Base-by-base conservation (phyloP, 2,113 vertebrate genomes). In the Pardalotus punctatus region DNA sequence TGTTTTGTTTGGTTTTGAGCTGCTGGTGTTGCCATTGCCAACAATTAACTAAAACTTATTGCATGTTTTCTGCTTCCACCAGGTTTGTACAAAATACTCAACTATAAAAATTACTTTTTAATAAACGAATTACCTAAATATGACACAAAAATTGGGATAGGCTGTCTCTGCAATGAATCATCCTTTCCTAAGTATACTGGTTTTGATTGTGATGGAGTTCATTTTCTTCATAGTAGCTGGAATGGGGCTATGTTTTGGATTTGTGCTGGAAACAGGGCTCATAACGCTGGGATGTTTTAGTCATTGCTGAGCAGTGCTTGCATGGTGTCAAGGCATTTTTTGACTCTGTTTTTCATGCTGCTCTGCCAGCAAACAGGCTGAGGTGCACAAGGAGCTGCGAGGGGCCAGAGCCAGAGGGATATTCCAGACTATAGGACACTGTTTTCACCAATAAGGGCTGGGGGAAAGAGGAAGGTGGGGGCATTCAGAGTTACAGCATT, bases 301-400 rank as follows among this genome's bases (percentile, higher is more conserved):
- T 9, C 53, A 54, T 10, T 84, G 48, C 48, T 64, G 29, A 92
- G 58, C 58, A 64, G 17, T 5, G 35, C 28, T 77, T 77, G 12
- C 53, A 71, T 0, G 0, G 5, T 1, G 1, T 53, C 57, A 76
- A n/a, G 25, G 47, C 33, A 11, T 29, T 78, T 38, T 67, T 35
- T 23, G 8, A 11, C 21, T 65, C 29, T 6, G 1, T 29, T 60
- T 36, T 65, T 74, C 36, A 42, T 3, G 6, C 45, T 35, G 18
- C 10, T 21, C 45, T 9, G 5, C n/a, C 21, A 66, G 62, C 3
- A 5, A 82, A 21, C 2, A 54, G 28, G n/a, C 25, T 29, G 19
- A 25, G 2, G 17, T 13, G n/a, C 31, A 67, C 58, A 53, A 58
- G 48, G 33, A 78, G 21, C 5, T 35, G 14, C 42, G 9, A 86